phyloP scores from a whole-genome alignment of 2,113 vertebrate species.

The Nothocercus nigrocapillus region DNA sequence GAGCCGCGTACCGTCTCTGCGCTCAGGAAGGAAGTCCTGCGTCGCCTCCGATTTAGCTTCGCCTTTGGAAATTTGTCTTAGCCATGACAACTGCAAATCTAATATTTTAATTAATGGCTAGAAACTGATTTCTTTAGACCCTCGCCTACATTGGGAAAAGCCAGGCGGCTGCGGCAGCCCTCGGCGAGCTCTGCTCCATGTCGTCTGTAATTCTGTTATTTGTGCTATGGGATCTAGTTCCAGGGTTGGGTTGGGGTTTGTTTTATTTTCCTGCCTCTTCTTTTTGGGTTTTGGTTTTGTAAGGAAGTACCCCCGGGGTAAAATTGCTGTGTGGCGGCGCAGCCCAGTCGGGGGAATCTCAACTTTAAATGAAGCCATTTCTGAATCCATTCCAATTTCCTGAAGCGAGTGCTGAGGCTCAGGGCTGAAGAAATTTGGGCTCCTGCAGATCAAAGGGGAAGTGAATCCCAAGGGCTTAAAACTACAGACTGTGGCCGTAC shows the following conservation, averaged over 20 bases:
- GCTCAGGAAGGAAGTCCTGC: background rate
- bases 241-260: background rate
- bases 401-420: constrained; percentile 1
- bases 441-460: background rate
- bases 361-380: constrained; percentile 1
- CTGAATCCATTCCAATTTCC: constrained; percentile 33
- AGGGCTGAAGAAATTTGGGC: background rate
- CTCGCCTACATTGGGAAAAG: background rate
- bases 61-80: background rate
- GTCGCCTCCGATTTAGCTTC: accelerated
- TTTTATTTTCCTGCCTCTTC: background rate
- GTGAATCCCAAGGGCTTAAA: constrained; percentile 9
- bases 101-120: background rate
- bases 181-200: accelerated
- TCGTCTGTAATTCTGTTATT: background rate
- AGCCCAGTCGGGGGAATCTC: constrained; percentile 19
- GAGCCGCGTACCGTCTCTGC: background rate
- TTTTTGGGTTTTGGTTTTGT: background rate
- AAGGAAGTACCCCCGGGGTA: background rate
- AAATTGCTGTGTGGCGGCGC: background rate
- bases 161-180: accelerated
- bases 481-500: background rate
- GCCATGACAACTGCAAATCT: accelerated
- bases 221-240: background rate
- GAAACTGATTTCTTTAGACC: background rate